Base-by-base conservation (phyloP, 1,140 invertebrate genomes). In the Drosophila setifemur region DNA sequence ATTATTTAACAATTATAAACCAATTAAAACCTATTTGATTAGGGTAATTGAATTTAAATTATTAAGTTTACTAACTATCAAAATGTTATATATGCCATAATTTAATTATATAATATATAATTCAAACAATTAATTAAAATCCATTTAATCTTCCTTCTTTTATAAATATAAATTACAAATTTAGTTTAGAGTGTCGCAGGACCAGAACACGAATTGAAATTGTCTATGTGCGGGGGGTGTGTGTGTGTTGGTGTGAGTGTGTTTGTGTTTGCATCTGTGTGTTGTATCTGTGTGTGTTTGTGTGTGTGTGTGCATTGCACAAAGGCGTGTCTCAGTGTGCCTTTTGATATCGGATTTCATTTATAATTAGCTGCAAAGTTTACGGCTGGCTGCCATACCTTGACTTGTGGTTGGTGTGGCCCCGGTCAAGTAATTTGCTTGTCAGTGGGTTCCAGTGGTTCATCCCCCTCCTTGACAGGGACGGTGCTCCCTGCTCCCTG, bases 301-400 rank as follows among this genome's bases (percentile, higher is more conserved):
- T n/a, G n/a, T n/a, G 29, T 28, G 25, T 61, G 39, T 47, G 60
- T 48, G 54, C 39, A 35, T 21, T 60, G 49, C 72, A 85, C 63
- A 83, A 83, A 78, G 79, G 79, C 79, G 79, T 79, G 79, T 74
- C 54, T 53, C 50, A 58, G 74, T 67, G 66, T 76, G 73, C 64
- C 53, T 48, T 85, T 79, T 85, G 79, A 83, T 83, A 83, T 83
- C 74, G 79, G 79, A 85, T 83, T 83, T 83, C 79, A 83, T 83
- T 85, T 83, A 83, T 83, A 83, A 83, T 83, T 83, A 83, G 79
- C 79, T 85, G 58, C 66, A 75, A 83, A 79, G 79, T 83, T 85
- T 74, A 85, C 73, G 79, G 64, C 74, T 79, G 64, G 79, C 79
- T 39, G 53, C 67, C 39, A 64, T 83, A 85, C 78, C 78, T 82